Evolutionary conservation across 2,888 invertebrate species (phyloP).

Genomic region (Boloria selene): DNA sequence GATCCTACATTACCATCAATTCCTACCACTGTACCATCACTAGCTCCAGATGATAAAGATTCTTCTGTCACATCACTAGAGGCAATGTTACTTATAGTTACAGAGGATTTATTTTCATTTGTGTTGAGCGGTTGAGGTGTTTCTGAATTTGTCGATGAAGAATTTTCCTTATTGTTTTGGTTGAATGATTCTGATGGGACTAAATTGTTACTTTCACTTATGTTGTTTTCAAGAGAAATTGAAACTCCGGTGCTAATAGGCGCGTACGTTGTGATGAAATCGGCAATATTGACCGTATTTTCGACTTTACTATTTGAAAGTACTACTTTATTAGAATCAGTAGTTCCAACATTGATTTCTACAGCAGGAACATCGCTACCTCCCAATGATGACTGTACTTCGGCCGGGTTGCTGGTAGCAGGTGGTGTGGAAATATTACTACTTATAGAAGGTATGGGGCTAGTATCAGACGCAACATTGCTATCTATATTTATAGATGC

Average conservation of each 20-base stretch:
- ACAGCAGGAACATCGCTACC: background rate
- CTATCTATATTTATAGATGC: background rate
- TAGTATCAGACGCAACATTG: background rate
- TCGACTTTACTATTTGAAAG: background rate
- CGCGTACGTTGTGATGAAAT: no score
- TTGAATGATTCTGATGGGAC: no score
- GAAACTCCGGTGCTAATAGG: no score
- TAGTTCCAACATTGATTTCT: constrained; percentile 3
- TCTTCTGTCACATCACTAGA: background rate
- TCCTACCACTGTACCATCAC: constrained; percentile 1
- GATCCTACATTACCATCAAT: constrained; percentile 1
- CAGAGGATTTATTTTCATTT: no score
- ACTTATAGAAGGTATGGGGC: background rate
- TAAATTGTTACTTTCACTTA: no score
- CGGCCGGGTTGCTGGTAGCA: background rate
- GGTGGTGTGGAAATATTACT: background rate
- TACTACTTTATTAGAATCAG: constrained; percentile 1
- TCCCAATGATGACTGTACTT: background rate
- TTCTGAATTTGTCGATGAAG: no score
- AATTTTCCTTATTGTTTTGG: no score
- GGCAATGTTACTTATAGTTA: no score
- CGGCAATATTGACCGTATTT: no score
- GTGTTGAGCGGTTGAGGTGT: no score
- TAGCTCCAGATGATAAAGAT: background rate
- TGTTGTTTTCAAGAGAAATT: no score